Percentiles rank a stretch among this genome's conserved stretches.
phyloP scores from a whole-genome alignment of 2,888 invertebrate genomes.

The Acronicta leporina region DNA sequence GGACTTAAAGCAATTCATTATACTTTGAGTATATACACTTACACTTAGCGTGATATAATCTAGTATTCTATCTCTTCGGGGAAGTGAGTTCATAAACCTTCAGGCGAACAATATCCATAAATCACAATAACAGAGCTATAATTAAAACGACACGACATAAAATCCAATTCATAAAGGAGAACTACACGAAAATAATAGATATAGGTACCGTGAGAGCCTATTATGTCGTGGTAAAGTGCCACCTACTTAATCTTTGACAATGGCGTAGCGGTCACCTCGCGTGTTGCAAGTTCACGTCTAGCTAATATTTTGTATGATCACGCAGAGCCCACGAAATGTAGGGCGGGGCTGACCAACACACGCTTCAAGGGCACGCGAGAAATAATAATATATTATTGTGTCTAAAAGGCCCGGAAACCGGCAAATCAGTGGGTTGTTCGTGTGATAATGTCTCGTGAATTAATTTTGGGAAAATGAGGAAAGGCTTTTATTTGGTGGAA shows the following conservation, averaged over 20 bases:
- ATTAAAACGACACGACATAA: not conserved
- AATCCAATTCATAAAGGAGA: conserved; percentile 10
- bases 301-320: conserved; percentile 58
- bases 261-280: conserved; percentile 59
- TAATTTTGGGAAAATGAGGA: conserved; percentile 34
- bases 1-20: too few species aligned
- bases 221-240: conserved; percentile 52
- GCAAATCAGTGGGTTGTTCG: conserved; percentile 58
- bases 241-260: conserved; percentile 64
- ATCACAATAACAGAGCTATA: not conserved
- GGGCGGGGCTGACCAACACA: conserved; percentile 60
- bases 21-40: too few species aligned
- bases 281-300: conserved; percentile 61
- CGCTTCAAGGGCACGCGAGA: conserved; percentile 63
- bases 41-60: too few species aligned
- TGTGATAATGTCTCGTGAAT: conserved; percentile 52
- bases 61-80: not conserved
- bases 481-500: conserved; percentile 1
- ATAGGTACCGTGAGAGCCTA: conserved; percentile 28
- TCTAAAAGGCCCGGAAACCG: conserved; percentile 60
- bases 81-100: not conserved
- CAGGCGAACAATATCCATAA: not conserved
- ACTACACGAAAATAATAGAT: not conserved
- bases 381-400: conserved; percentile 68
- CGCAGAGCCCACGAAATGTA: conserved; percentile 63